Conservation (phyloP, 2,797 vertebrate species). For the Semotilus atromaculatus region DNA sequence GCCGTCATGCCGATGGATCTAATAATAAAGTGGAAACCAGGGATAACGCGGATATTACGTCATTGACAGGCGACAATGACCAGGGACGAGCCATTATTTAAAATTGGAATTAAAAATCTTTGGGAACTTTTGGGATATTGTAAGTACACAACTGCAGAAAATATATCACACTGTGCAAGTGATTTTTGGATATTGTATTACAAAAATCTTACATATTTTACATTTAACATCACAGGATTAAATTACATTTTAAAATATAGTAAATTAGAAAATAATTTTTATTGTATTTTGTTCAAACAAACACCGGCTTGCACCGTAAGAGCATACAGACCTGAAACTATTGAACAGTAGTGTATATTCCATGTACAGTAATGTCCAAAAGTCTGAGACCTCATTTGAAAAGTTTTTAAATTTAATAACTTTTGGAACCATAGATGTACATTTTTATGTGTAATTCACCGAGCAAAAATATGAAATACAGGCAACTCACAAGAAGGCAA, state of each 20-base stretch:
- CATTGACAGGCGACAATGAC: too few species aligned
- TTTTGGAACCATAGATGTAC: not conserved
- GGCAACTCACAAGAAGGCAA: constrained; percentile 66
- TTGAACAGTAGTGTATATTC: not conserved
- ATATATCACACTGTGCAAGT: too few species aligned
- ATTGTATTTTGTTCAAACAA: not conserved
- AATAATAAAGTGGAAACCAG: too few species aligned
- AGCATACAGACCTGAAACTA: not conserved
- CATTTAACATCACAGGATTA: not conserved
- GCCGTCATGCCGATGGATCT: too few species aligned
- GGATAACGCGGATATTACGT: too few species aligned
- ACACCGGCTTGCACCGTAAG: not conserved
- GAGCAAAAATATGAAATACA: constrained; percentile 25
- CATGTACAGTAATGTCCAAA: not conserved
- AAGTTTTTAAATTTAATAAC: not conserved
- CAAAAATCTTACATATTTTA: too few species aligned
- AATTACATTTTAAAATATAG: not conserved
- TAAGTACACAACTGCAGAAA: too few species aligned
- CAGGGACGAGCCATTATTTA: too few species aligned
- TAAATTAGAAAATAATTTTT: not conserved
- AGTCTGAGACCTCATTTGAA: not conserved
- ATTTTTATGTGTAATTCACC: not conserved
- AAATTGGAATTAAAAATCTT: too few species aligned
- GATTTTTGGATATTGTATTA: too few species aligned
- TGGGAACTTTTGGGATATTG: too few species aligned